Percentiles rank a stretch among this genome's conserved stretches.
Evolutionary conservation across 2,113 vertebrate genomes (phyloP).

Genomic region (Platysternon megacephalum): DNA sequence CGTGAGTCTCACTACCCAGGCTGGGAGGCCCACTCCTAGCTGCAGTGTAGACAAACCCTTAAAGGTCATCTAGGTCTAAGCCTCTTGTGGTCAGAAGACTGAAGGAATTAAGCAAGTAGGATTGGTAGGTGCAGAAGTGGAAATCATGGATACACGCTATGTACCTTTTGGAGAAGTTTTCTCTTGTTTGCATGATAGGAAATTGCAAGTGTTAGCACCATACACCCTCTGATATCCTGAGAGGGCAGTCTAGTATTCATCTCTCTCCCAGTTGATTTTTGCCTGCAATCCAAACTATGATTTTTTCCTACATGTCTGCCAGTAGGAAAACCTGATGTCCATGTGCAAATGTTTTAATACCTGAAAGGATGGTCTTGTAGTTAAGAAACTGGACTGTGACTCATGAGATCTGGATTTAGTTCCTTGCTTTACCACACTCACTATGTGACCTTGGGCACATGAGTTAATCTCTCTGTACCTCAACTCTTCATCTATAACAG

Average conservation of each 20-base stretch:
- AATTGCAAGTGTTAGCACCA: not conserved
- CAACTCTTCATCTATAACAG: not conserved
- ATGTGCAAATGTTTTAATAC: no score
- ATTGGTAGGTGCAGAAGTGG: not conserved
- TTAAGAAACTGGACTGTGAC: not conserved
- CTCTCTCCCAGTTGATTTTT: constrained; percentile 26
- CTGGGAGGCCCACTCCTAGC: not conserved
- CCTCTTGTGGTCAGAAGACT: not conserved
- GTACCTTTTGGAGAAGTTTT: not conserved
- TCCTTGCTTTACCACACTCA: constrained; percentile 23
- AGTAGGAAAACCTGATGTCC: not conserved
- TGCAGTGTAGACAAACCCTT: not conserved
- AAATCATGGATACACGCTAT: not conserved
- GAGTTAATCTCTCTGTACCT: constrained; percentile 44
- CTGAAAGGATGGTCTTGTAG: not conserved
- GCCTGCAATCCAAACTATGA: not conserved
- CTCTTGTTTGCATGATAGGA: not conserved
- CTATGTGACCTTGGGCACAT: constrained; percentile 38
- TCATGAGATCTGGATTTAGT: not conserved
- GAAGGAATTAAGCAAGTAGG: not conserved
- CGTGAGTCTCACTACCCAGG: not conserved
- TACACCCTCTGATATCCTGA: not conserved
- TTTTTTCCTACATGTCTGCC: not conserved
- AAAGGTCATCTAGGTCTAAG: not conserved
- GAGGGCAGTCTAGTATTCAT: constrained; percentile 4